Base-by-base conservation (phyloP, 2,113 vertebrate species). In the Lethenteron reissneri region DNA sequence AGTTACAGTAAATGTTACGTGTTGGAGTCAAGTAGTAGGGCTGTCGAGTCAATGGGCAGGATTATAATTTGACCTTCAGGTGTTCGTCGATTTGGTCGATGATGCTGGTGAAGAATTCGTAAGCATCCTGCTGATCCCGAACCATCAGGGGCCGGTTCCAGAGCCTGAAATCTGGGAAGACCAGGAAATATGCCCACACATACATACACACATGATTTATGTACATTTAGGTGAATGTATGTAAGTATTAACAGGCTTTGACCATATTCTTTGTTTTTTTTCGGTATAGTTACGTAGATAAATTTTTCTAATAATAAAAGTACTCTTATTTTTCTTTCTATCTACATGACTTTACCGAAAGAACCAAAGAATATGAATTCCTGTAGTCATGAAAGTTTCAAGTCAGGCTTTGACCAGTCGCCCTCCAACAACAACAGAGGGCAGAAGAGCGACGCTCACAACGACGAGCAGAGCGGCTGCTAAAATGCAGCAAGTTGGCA, bases 71-170 rank as follows among this genome's bases (percentile, higher is more conserved):
- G 84, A 99, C 94, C 88, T 99, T 99, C 69, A 99, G 89, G 76
- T 96, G 90, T 56, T 99, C 94, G 71, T 99, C 94, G 76, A 99
- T 85, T 80, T 99, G 94, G 79, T 99, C 94, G 78, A 99, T 90
- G 69, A 99, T 85, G 75, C 92, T 97, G 68, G 94, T 99, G 79
- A 99, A 99, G 81, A 99, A 99, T 78, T 99, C 94, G 19, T 99
- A 99, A 1, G 94, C 94, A 75, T 99, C 94, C 75, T 99, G 94
- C 73, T 99, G 94, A 70, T 99, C 94, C 75, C 94, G 81, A 10
- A 99, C 92, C 56, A 92, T 96, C 41, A 99, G 80, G 76, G 96
- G 92, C 73, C 90, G 96, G 80, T 99, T 97, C 94, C 94, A 99
- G 89, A 99, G 96, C 81, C 94, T 99, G 81, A 99, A 99, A 99